phyloP scores from a whole-genome alignment of 2,113 vertebrate species.

The Stegostoma tigrinum region DNA sequence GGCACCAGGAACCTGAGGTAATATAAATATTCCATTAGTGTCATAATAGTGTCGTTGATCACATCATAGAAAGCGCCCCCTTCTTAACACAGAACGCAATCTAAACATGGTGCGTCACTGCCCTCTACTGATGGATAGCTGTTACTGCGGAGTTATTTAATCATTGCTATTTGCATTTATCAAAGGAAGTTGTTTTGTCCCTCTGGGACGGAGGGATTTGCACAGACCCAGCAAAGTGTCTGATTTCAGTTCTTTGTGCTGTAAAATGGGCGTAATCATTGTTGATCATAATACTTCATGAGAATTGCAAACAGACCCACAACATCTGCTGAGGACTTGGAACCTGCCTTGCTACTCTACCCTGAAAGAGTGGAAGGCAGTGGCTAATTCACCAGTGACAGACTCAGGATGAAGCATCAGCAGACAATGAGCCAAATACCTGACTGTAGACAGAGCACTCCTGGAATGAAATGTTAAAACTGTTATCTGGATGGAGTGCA shows the following conservation, averaged over 20 bases:
- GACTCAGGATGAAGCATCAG: too few species aligned
- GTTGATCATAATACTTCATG: neutral
- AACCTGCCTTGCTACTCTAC: too few species aligned
- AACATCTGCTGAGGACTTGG: neutral
- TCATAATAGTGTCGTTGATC: neutral
- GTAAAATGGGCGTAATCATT: neutral
- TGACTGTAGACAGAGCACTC: too few species aligned
- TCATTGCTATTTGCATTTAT: neutral
- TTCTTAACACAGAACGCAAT: neutral
- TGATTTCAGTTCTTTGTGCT: neutral
- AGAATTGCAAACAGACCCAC: neutral
- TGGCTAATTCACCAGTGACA: too few species aligned
- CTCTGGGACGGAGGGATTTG: neutral
- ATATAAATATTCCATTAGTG: neutral
- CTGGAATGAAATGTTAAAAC: neutral
- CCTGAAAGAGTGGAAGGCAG: too few species aligned
- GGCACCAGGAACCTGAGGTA: neutral
- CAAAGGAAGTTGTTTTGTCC: neutral
- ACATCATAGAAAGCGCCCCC: neutral
- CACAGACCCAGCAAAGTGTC: neutral
- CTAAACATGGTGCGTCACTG: neutral
- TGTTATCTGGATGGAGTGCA: neutral
- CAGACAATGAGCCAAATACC: too few species aligned
- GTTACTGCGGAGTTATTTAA: neutral
- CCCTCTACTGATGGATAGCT: neutral